Evolutionary conservation across 2,113 vertebrate genomes (phyloP).

Genomic region (Lepidothrix coronata): DNA sequence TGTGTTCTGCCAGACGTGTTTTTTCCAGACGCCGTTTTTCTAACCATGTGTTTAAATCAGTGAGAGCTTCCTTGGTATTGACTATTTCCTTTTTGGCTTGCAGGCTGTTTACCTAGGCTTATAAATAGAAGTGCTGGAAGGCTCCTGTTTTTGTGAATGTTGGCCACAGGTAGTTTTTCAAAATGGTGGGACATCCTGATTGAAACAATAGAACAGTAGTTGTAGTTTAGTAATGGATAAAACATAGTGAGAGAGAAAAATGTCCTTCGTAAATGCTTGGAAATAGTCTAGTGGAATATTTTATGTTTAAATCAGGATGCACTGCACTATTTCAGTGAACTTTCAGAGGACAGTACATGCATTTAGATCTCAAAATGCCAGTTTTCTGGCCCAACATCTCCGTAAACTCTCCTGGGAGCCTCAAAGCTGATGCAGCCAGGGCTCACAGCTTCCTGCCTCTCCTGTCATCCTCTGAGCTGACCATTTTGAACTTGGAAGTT

Average conservation of each 20-base stretch:
- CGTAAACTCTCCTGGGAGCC: neutral
- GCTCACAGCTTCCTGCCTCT: neutral
- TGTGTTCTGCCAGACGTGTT: neutral
- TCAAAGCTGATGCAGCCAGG: neutral
- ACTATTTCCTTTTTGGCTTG: neutral
- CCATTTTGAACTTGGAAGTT: neutral
- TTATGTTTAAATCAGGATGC: neutral
- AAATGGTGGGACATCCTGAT: neutral
- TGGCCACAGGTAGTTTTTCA: neutral
- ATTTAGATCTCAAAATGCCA: neutral
- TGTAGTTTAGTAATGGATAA: neutral
- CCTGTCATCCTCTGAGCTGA: neutral
- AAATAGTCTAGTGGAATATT: neutral
- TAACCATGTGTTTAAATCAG: neutral
- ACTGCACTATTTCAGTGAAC: neutral
- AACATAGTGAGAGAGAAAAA: neutral
- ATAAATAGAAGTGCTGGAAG: neutral
- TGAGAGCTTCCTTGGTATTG: neutral
- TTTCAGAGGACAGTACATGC: neutral
- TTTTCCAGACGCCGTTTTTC: constrained; percentile 15
- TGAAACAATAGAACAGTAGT: neutral
- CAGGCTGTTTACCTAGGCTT: neutral
- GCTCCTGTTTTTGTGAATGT: neutral
- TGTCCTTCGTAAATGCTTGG: neutral
- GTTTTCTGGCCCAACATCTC: neutral